phyloP scores from a whole-genome alignment of 2,888 invertebrate species.

The Tipula helvola region DNA sequence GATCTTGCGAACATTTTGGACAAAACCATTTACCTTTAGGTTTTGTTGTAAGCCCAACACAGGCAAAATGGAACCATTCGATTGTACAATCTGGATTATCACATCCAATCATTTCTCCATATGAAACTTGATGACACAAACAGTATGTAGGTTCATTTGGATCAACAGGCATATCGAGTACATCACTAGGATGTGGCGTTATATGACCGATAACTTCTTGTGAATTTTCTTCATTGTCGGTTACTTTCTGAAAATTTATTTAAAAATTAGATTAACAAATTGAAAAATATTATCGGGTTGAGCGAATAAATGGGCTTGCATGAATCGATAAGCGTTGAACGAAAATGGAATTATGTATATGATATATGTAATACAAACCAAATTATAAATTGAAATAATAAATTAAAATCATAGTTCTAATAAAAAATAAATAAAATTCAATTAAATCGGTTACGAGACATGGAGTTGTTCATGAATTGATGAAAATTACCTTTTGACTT shows the following conservation, averaged over 20 bases:
- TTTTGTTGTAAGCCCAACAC: conserved; percentile 73
- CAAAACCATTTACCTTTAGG: conserved; percentile 93
- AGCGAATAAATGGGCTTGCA: background rate
- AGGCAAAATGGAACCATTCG: conserved; percentile 91
- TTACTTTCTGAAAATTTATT: conserved; percentile 25
- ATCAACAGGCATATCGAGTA: conserved; percentile 83
- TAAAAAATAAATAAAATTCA: background rate
- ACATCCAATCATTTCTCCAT: conserved; percentile 92
- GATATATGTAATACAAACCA: conserved; percentile 5
- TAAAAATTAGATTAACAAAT: background rate
- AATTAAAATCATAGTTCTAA: background rate
- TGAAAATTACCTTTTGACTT: conserved; percentile 33
- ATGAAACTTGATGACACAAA: conserved; percentile 90
- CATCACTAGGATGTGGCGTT: conserved; percentile 71
- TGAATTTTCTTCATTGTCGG: conserved; percentile 41
- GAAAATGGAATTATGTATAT: background rate
- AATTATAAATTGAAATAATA: conserved; percentile 10
- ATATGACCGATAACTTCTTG: conserved; percentile 36
- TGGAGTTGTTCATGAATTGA: conserved; percentile 12
- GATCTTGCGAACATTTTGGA: conserved; percentile 75
- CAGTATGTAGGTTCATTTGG: conserved; percentile 99
- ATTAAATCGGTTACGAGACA: background rate
- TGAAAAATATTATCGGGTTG: background rate
- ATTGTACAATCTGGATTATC: conserved; percentile 78
- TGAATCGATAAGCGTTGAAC: conserved; percentile 11